These are phyloP conservation scores for Hestina assimilis DNA, from an alignment of 1,140 invertebrate species.

Conservation along the genomic window DNA sequence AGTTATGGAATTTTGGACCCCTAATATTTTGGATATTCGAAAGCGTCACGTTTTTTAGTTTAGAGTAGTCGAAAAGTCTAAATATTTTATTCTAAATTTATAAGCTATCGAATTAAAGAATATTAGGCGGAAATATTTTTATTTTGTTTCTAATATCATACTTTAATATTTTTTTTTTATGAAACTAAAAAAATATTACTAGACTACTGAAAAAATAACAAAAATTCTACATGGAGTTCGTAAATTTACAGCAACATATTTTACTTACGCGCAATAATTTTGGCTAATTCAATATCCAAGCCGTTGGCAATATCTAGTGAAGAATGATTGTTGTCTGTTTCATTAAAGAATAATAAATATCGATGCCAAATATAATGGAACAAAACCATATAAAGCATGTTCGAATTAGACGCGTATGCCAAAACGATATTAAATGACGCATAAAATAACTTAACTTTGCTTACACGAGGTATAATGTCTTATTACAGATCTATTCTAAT, in stretches of 20 bases:
- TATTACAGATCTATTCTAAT: too few relatives aligned
- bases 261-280: too few relatives aligned
- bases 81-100: background rate
- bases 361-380: background rate
- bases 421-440: slow-evolving; percentile 47
- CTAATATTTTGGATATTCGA: background rate
- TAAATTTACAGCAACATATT: too few relatives aligned
- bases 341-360: slow-evolving; percentile 1
- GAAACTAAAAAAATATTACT: background rate
- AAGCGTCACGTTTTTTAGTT: too few relatives aligned
- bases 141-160: too few relatives aligned
- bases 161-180: background rate
- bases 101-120: background rate
- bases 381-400: background rate
- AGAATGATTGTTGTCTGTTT: background rate
- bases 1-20: background rate
- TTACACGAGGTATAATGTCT: too few relatives aligned
- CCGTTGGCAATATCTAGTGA: background rate
- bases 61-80: too few relatives aligned
- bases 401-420: background rate
- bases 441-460: too few relatives aligned
- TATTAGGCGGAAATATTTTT: too few relatives aligned
- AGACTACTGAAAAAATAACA: too few relatives aligned
- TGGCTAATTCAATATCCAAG: background rate
- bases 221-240: too few relatives aligned